phyloP scores from a whole-genome alignment of 2,888 invertebrate species.

The Sinhomidia bicolor region DNA sequence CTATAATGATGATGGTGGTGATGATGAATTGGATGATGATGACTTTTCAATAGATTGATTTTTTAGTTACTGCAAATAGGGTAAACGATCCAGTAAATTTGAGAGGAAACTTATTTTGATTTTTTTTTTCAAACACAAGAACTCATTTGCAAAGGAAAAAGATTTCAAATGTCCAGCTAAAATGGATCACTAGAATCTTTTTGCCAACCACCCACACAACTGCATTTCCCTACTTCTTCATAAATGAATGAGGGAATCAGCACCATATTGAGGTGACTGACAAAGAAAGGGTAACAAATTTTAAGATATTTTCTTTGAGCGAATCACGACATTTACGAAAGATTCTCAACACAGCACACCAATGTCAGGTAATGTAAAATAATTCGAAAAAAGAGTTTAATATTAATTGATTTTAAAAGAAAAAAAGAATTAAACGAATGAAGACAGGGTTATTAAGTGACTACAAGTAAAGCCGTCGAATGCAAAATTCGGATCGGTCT shows the following conservation, averaged over 20 bases:
- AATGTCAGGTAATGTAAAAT: conserved; percentile 29
- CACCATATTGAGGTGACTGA: conserved; percentile 59
- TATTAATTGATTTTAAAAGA: conserved; percentile 37
- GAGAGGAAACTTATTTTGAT: background rate
- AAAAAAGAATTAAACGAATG: conserved; percentile 4
- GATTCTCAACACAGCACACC: conserved; percentile 9
- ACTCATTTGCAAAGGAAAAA: conserved; percentile 21
- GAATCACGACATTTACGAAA: conserved; percentile 43
- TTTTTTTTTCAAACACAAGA: background rate
- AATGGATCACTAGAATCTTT: conserved; percentile 66
- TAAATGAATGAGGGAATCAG: conserved; percentile 5
- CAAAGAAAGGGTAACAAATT: too few species aligned
- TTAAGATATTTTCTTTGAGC: background rate
- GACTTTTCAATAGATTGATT: background rate
- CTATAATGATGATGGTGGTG: background rate
- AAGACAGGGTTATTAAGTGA: conserved; percentile 43
- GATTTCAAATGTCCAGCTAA: conserved; percentile 59
- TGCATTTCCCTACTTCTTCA: conserved; percentile 32
- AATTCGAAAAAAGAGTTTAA: conserved; percentile 9
- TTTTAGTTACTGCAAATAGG: background rate
- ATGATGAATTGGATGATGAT: too few species aligned
- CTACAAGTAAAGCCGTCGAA: conserved; percentile 75
- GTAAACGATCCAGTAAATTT: background rate
- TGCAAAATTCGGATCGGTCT: conserved; percentile 73
- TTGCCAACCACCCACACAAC: conserved; percentile 61